These are phyloP conservation scores for Zalophus californianus DNA, from an alignment of 2,797 vertebrate genomes.

Conservation along the genomic window DNA sequence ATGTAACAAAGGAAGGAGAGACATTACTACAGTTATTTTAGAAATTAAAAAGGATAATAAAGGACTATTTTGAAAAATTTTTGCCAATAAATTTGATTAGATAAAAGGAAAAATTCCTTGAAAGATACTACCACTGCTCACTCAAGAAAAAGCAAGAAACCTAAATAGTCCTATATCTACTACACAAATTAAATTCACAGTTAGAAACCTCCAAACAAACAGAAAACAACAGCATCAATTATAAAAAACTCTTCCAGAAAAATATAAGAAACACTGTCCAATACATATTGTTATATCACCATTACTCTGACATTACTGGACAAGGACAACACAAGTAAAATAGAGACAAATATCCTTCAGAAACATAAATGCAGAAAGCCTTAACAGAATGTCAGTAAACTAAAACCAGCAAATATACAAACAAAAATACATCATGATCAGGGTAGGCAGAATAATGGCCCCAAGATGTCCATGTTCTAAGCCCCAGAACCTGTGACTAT, in stretches of 20 bases:
- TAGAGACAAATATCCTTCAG: not conserved
- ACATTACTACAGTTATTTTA: constrained; percentile 33
- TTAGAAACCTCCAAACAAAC: constrained; percentile 24
- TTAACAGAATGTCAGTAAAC: constrained; percentile 39
- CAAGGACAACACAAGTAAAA: not conserved
- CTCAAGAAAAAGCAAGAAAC: not conserved
- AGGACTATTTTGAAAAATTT: not conserved
- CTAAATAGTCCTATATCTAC: not conserved
- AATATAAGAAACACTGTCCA: not conserved
- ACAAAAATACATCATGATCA: not conserved
- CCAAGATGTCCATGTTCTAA: not conserved
- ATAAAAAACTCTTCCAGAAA: constrained; percentile 45
- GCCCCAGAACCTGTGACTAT: not conserved
- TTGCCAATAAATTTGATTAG: constrained; percentile 37
- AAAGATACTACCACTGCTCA: not conserved
- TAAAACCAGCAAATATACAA: not conserved
- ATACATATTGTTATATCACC: not conserved
- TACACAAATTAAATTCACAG: not conserved
- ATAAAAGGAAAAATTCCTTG: constrained; percentile 24
- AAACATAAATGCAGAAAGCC: not conserved
- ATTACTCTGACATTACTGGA: not conserved
- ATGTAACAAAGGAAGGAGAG: not conserved
- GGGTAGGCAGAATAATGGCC: not conserved
- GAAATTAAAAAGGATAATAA: not conserved
- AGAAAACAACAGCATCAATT: not conserved